A percentile compares a stretch with the other conserved stretches of the same genome.
Evolutionary conservation across 2,113 vertebrate genomes (phyloP).

Genomic region (Hemiscyllium ocellatum): DNA sequence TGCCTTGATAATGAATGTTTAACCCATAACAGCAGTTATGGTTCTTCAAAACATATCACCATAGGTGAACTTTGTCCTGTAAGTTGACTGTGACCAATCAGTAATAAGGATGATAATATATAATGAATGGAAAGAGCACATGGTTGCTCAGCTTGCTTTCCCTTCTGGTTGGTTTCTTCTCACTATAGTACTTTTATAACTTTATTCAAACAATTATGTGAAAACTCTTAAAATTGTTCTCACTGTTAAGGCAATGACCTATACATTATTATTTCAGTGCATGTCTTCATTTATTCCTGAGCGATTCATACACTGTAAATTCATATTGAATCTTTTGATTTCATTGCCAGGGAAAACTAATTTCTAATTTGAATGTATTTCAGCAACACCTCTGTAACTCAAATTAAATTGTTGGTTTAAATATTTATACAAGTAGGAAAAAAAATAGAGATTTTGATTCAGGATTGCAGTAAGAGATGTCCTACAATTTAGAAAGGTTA

Average conservation of each 20-base stretch:
- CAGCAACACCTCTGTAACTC: not conserved
- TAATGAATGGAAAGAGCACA: not conserved
- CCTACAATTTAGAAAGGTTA: not conserved
- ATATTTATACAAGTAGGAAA: not conserved
- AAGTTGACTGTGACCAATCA: not conserved
- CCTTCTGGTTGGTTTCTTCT: not conserved
- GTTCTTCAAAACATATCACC: too few species aligned
- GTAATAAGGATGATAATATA: not conserved
- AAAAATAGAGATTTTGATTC: not conserved
- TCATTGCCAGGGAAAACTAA: not conserved
- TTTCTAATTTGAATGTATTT: not conserved
- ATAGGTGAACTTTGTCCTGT: not conserved
- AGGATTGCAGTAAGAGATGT: not conserved
- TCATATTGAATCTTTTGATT: not conserved
- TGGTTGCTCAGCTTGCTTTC: not conserved
- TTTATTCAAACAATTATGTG: not conserved
- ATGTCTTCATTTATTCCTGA: not conserved
- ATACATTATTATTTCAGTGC: not conserved
- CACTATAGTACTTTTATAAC: not conserved
- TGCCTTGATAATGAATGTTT: too few species aligned
- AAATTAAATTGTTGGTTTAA: not conserved
- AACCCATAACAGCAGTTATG: too few species aligned
- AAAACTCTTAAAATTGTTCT: not conserved
- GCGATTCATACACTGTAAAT: not conserved
- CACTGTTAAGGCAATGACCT: not conserved